Evolutionary conservation across 2,888 invertebrate species (phyloP).

Genomic region (Lagria hirta): DNA sequence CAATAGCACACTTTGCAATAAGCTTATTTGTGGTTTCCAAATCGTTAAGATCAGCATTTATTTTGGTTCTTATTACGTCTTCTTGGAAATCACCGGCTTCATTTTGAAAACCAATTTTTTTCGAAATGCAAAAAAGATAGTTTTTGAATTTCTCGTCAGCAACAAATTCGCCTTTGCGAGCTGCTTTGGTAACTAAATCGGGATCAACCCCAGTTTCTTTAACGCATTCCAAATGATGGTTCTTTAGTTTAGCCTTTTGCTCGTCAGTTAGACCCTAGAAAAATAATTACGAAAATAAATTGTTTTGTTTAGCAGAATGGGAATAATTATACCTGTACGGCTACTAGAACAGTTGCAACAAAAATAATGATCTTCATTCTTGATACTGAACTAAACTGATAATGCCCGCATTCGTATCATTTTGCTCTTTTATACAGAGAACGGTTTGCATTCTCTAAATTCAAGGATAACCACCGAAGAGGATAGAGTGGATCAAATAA

Average conservation of each 20-base stretch:
- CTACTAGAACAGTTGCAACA: too few relatives aligned
- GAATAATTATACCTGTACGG: too few relatives aligned
- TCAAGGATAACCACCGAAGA: too few relatives aligned
- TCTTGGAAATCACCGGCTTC: constrained; percentile 35
- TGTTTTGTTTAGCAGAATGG: too few relatives aligned
- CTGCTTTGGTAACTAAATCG: constrained; percentile 36
- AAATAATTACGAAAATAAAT: too few relatives aligned
- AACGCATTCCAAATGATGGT: constrained; percentile 35
- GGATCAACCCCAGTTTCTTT: constrained; percentile 30
- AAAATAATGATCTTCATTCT: too few relatives aligned
- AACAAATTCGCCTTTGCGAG: constrained; percentile 35
- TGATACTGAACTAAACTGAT: too few relatives aligned
- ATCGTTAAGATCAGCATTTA: constrained; percentile 13
- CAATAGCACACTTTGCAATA: constrained; percentile 33
- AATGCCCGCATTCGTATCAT: too few relatives aligned
- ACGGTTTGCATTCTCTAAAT: too few relatives aligned
- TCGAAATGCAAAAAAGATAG: constrained; percentile 36
- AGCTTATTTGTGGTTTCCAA: constrained; percentile 23
- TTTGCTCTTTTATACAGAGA: too few relatives aligned
- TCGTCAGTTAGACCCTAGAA: too few relatives aligned
- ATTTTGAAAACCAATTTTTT: constrained; percentile 38
- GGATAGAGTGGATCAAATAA: too few relatives aligned
- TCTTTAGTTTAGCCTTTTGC: constrained; percentile 28
- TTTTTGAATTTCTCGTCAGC: constrained; percentile 35
- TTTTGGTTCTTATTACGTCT: constrained; percentile 30